A percentile compares a stretch with the other conserved stretches of the same genome.
Conservation (phyloP, 2,113 vertebrate species). For the Leucoraja erinaceus region DNA sequence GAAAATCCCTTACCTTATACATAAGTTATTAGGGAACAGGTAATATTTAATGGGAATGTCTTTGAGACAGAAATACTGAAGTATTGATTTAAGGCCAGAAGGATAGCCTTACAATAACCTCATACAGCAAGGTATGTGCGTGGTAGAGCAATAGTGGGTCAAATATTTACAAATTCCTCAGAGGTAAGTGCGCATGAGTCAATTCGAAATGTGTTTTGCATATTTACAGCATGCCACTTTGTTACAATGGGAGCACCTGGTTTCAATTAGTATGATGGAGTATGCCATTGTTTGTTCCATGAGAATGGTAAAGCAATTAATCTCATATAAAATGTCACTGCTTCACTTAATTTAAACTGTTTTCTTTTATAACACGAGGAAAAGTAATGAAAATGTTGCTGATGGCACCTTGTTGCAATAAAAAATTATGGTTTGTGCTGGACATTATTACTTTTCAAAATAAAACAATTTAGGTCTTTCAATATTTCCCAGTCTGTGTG, state of each 20-base stretch:
- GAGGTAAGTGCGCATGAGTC: not conserved
- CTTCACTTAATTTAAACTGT: not conserved
- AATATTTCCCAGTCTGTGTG: too few species aligned
- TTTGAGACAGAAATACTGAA: not conserved
- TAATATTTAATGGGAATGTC: not conserved
- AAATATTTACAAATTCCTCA: not conserved
- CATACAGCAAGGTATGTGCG: not conserved
- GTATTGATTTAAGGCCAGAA: not conserved
- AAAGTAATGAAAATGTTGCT: not conserved
- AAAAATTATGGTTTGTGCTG: not conserved
- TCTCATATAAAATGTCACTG: not conserved
- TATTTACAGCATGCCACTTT: not conserved
- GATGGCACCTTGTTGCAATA: not conserved
- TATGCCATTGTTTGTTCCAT: not conserved
- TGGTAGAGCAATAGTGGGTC: not conserved
- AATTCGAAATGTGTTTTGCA: not conserved
- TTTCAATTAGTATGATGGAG: conserved; percentile 19
- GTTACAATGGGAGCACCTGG: not conserved
- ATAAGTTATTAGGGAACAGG: not conserved
- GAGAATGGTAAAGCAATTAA: not conserved
- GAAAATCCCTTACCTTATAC: not conserved
- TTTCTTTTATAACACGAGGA: not conserved
- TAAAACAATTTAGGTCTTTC: not conserved
- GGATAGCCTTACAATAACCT: not conserved
- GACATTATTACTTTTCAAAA: not conserved